Percentiles rank a stretch among this genome's conserved stretches.
Evolutionary conservation across 2,797 vertebrate species (phyloP).

Genomic region (Lycodopsis pacificus): DNA sequence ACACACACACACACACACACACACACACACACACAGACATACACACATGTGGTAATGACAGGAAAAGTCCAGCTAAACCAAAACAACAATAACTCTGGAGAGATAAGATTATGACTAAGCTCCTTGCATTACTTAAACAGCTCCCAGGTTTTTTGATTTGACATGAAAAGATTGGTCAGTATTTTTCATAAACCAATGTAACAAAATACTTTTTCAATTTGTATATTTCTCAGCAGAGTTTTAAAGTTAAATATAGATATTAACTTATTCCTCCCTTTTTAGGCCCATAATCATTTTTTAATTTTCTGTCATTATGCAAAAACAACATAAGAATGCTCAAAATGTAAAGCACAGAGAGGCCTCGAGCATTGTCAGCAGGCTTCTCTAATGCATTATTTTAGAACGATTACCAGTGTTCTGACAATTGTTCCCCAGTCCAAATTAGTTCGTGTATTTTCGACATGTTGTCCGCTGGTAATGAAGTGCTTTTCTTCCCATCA

Average conservation of each 20-base stretch:
- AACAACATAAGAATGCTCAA: constrained; percentile 2
- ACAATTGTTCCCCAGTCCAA: constrained; percentile 15
- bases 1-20: constrained; percentile 1
- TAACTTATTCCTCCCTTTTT: background rate
- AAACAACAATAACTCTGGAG: background rate
- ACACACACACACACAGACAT: constrained; percentile 1
- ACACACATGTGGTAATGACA: background rate
- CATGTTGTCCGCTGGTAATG: constrained; percentile 26
- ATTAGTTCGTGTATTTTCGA: constrained; percentile 28
- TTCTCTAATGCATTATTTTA: constrained; percentile 22
- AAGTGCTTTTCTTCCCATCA: constrained; percentile 24
- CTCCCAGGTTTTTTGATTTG: background rate
- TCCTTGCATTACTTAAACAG: background rate
- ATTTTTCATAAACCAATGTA: background rate
- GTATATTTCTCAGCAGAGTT: background rate
- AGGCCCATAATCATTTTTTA: background rate
- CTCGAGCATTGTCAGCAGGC: background rate
- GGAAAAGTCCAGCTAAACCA: background rate
- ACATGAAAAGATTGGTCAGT: background rate
- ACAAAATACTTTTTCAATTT: background rate
- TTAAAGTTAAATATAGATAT: background rate
- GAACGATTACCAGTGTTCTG: constrained; percentile 12
- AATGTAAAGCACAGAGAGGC: background rate
- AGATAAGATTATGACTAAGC: background rate
- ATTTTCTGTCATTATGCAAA: background rate